These are phyloP conservation scores for Egretta garzetta DNA, from an alignment of 2,113 vertebrate genomes.

Conservation along the genomic window DNA sequence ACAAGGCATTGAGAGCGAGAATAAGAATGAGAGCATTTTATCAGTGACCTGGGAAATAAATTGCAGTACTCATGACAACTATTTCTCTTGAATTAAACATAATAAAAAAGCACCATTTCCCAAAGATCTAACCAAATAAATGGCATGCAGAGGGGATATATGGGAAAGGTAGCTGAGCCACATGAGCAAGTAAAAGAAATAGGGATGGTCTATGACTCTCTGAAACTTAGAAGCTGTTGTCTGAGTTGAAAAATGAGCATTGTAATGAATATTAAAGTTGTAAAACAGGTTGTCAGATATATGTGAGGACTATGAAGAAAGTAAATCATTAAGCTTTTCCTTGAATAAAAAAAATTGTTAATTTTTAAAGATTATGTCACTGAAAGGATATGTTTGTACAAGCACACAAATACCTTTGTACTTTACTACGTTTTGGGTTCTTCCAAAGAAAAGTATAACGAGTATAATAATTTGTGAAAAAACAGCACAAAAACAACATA, in stretches of 20 bases:
- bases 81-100: neutral
- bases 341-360: neutral
- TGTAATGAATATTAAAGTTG: neutral
- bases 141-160: neutral
- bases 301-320: neutral
- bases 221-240: neutral
- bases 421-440: neutral
- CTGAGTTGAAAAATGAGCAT: neutral
- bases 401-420: neutral
- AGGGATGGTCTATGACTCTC: neutral
- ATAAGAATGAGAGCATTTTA: neutral
- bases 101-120: neutral
- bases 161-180: neutral
- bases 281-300: neutral
- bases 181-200: neutral
- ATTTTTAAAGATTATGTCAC: neutral
- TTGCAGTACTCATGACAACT: neutral
- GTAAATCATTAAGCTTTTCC: slow-evolving; percentile 10
- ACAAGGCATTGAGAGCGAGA: neutral
- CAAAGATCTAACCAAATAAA: neutral
- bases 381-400: neutral
- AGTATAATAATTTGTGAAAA: neutral
- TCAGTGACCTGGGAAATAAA: neutral
- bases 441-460: neutral
- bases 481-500: neutral